Base-by-base conservation (phyloP, 2,888 invertebrate genomes). In the Zygothrica quintamaculata region DNA sequence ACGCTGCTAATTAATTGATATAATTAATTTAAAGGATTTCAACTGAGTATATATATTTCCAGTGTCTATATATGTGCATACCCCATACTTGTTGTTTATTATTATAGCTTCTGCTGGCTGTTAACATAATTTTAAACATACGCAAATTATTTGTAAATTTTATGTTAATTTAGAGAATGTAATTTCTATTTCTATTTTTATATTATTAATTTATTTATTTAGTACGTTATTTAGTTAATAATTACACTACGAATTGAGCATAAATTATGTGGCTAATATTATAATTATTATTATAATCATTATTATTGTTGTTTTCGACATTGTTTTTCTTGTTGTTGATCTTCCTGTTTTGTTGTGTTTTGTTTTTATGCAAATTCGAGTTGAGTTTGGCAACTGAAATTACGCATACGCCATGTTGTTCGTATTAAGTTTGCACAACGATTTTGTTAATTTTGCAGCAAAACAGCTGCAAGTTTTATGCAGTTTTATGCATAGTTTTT, bases 371-470 rank as follows among this genome's bases (percentile, higher is more conserved):
- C 43, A 80, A 61, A 77, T 80, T 46, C 61, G 11, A 29, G 11
- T 36, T 34, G 13, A 56, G 39, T n/a, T n/a, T n/a, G n/a, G 37
- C 42, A 47, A 46, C 73, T 56, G 50, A n/a, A n/a, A 69, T 73
- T 79, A 66, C 74, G 73, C 67, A 75, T 77, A 77, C 75, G 75
- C 70, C 56, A 64, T 65, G 78, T 74, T 67, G 77, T 48, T 43
- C 13, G 48, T 29, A 65, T 62, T 74, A 58, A 65, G 29, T 62
- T 53, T 58, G 9, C 25, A 11, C 59, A 5, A 13, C 37, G 12
- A 7, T 53, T 12, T 73, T 80, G 77, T 84, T 84, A 84, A 79
- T 79, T 79, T 72, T 59, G 40, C 56, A 74, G 66, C 67, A 76
- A 62, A 50, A 55, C 58, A 50, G 44, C 39, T 36, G 51, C 59